Conservation (phyloP, 2,113 vertebrate species). For the Pao palembangensis region DNA sequence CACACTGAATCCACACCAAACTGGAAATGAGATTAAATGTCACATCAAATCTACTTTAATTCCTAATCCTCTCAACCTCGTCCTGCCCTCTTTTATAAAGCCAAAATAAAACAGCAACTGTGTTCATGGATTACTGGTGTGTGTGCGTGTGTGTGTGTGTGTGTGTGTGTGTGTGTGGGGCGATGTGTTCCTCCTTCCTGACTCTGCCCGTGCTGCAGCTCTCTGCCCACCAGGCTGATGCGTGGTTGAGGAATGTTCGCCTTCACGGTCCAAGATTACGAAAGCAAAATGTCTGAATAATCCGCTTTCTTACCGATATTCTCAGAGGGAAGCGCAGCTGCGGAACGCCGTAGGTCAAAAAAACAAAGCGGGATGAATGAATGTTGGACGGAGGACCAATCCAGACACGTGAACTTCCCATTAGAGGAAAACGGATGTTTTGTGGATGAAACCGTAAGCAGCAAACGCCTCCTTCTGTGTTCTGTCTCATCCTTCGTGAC, state of each 20-base stretch:
- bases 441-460: no score
- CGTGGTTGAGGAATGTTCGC: neutral
- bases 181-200: neutral
- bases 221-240: constrained; percentile 11
- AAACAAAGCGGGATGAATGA: no score
- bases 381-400: no score
- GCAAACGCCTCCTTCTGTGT: no score
- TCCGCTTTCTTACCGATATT: neutral
- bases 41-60: constrained; percentile 51
- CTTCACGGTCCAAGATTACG: neutral
- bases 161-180: neutral
- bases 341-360: no score
- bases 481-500: no score
- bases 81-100: constrained; percentile 28
- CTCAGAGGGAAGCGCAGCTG: no score
- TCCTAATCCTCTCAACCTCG: constrained; percentile 41
- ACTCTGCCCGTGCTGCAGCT: neutral
- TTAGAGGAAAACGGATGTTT: no score
- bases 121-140: constrained; percentile 37
- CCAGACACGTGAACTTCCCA: no score
- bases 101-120: constrained; percentile 46
- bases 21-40: constrained; percentile 49
- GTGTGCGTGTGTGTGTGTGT: constrained; percentile 5
- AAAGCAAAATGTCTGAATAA: neutral
- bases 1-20: constrained; percentile 20